A percentile compares a stretch with the other conserved stretches of the same genome.
Conservation (phyloP, 2,888 invertebrate species). For the Cataglyphis cursor region DNA sequence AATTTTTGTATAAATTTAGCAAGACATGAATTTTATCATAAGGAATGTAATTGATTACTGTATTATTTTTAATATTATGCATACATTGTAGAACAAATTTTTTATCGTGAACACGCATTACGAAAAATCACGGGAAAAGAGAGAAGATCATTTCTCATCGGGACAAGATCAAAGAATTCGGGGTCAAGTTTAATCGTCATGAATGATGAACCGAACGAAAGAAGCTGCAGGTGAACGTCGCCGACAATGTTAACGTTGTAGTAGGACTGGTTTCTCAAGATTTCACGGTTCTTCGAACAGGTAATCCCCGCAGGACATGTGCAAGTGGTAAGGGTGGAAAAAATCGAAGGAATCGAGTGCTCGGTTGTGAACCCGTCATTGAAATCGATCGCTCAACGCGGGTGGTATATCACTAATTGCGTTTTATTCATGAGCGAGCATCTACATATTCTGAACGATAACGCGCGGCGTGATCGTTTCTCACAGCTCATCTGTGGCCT, state of each 20-base stretch:
- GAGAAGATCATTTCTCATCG: conserved; percentile 40
- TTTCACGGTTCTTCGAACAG: conserved; percentile 65
- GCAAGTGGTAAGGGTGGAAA: conserved; percentile 19
- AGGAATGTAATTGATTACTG: neutral
- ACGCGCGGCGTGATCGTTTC: conserved; percentile 24
- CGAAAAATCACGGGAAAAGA: neutral
- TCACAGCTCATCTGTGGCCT: conserved; percentile 65
- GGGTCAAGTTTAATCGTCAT: conserved; percentile 58
- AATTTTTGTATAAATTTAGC: neutral
- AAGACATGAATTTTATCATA: neutral
- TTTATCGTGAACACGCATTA: neutral
- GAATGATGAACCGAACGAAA: conserved; percentile 50
- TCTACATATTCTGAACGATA: conserved; percentile 61
- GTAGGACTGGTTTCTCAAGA: conserved; percentile 71
- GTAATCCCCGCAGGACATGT: conserved; percentile 55
- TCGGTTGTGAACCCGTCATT: conserved; percentile 57
- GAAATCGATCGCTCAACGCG: conserved; percentile 74
- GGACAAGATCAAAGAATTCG: conserved; percentile 24
- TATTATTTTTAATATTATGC: neutral
- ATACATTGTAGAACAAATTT: neutral
- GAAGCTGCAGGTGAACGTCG: conserved; percentile 62
- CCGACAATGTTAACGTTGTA: conserved; percentile 61
- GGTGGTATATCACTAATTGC: conserved; percentile 63
- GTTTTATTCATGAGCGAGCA: conserved; percentile 70
- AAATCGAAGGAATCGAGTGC: conserved; percentile 53